phyloP scores from a whole-genome alignment of 2,113 vertebrate genomes.

The Indri indri region DNA sequence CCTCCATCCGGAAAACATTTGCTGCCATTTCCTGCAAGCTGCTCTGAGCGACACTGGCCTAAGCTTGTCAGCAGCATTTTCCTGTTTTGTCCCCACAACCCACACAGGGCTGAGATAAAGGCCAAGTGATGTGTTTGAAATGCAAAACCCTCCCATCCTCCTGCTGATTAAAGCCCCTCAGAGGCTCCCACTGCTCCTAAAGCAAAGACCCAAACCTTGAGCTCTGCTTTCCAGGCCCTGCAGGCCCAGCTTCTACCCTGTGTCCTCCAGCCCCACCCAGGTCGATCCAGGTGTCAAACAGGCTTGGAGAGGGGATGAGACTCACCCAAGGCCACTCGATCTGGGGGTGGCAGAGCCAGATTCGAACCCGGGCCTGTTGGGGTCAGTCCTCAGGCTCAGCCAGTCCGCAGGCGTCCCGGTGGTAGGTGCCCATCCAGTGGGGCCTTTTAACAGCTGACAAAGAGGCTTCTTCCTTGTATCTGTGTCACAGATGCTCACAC shows the following conservation, averaged over 20 bases:
- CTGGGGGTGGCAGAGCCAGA: not conserved
- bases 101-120: not conserved
- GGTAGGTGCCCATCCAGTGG: too few species aligned
- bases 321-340: rapidly evolving
- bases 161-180: not conserved
- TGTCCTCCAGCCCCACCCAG: too few species aligned
- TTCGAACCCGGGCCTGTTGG: not conserved
- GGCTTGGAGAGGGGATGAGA: not conserved
- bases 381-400: not conserved
- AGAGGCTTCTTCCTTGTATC: not conserved
- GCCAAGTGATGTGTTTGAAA: not conserved
- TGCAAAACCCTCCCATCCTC: not conserved
- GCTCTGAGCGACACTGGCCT: not conserved
- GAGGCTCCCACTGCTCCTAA: not conserved
- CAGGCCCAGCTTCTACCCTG: too few species aligned
- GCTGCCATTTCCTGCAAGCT: not conserved
- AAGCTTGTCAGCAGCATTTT: not conserved
- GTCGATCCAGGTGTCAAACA: not conserved
- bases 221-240: not conserved
- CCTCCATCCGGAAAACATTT: not conserved
- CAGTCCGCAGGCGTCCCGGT: not conserved
- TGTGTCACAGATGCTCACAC: not conserved
- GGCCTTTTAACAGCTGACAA: not conserved
- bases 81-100: not conserved
- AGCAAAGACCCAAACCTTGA: not conserved